phyloP scores from a whole-genome alignment of 2,113 vertebrate species.

The Xiphias gladius region DNA sequence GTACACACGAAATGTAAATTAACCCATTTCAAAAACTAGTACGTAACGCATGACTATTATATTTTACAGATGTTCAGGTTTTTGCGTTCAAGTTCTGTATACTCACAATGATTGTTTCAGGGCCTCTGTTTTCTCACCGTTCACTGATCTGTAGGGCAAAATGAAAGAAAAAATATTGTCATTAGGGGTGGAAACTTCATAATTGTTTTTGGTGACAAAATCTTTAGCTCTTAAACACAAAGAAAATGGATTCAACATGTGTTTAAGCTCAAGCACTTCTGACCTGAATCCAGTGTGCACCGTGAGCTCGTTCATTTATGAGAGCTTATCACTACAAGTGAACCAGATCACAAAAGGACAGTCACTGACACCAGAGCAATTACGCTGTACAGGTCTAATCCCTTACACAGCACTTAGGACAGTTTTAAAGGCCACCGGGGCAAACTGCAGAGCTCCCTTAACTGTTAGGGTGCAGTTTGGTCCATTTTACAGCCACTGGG shows the following conservation, averaged over 20 bases:
- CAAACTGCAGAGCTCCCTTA: constrained; percentile 56
- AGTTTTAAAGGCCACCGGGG: constrained; percentile 77
- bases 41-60: not conserved
- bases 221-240: constrained; percentile 9
- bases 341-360: constrained; percentile 70
- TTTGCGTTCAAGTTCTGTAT: not conserved
- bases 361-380: constrained; percentile 77
- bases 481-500: constrained; percentile 75
- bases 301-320: constrained; percentile 49
- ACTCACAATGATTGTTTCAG: constrained; percentile 32
- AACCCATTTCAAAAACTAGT: not conserved
- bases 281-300: constrained; percentile 14
- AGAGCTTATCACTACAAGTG: constrained; percentile 71
- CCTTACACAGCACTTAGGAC: constrained; percentile 76
- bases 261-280: constrained; percentile 35
- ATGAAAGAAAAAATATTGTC: constrained; percentile 12
- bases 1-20: not conserved
- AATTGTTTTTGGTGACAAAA: not conserved
- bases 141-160: constrained; percentile 18
- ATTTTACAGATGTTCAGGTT: constrained; percentile 11
- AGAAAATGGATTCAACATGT: constrained; percentile 13
- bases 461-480: constrained; percentile 69
- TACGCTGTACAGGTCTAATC: constrained; percentile 71
- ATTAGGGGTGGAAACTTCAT: not conserved
- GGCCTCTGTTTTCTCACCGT: not conserved